These are phyloP conservation scores for Parotocinclus haroldoi DNA, from an alignment of 2,797 vertebrate genomes.

Conservation along the genomic window DNA sequence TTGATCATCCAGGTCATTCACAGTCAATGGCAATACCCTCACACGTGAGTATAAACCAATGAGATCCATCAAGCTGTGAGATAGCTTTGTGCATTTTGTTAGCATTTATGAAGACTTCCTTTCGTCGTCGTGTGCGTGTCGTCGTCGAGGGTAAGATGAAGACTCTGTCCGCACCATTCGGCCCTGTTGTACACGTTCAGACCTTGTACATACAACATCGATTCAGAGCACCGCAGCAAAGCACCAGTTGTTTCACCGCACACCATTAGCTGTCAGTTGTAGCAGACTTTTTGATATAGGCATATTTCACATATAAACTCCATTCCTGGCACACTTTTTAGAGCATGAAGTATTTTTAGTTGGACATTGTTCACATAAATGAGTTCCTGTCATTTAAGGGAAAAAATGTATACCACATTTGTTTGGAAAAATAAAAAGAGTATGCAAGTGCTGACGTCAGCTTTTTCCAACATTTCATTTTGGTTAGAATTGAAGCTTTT, in stretches of 20 bases:
- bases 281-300: conserved; percentile 37
- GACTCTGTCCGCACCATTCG: conserved; percentile 11
- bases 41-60: too few species aligned
- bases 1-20: too few species aligned
- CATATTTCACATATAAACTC: conserved; percentile 43
- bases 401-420: conserved; percentile 53
- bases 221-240: background rate
- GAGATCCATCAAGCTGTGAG: background rate
- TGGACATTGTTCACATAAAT: conserved; percentile 50
- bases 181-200: too few species aligned
- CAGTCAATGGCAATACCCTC: too few species aligned
- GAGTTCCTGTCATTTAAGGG: conserved; percentile 46
- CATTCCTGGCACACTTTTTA: too few species aligned
- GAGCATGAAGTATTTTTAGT: conserved; percentile 53
- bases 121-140: conserved; percentile 20
- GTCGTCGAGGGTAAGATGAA: background rate
- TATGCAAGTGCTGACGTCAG: too few species aligned
- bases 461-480: too few species aligned
- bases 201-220: background rate
- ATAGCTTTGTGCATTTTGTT: too few species aligned
- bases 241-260: conserved; percentile 9
- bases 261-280: conserved; percentile 18
- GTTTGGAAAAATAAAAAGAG: conserved; percentile 62
- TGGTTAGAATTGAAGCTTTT: too few species aligned
- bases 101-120: too few species aligned